Evolutionary conservation across 2,888 invertebrate genomes (phyloP), one percentile per base, ranked within the genome.

Genomic region (Lasioglossum leucozonium): DNA sequence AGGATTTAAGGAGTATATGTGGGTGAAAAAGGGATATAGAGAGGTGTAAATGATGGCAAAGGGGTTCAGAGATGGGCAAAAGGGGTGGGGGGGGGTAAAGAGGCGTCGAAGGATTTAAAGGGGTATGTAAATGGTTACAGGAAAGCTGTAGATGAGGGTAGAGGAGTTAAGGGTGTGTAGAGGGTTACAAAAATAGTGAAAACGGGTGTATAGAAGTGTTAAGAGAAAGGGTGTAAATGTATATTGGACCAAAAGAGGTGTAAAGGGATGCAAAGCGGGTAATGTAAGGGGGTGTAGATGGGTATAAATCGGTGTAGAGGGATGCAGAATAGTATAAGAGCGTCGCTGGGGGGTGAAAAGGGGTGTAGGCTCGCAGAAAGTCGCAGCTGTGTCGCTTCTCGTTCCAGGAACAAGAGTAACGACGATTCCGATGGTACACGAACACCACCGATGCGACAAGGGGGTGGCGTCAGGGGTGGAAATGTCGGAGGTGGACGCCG

Each of bases 401-500:
- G n/a, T n/a, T 55, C 22, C 4, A n/a, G 11, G n/a, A 11, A 55
- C 55, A 11, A n/a, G 55, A 11, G n/a, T 55, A n/a, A 55, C 55
- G 55, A 55, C 55, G n/a, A n/a, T 55, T 55, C 11, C 55, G 55
- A 55, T 55, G 55, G n/a, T 55, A 55, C 51, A 51, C n/a, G 51
- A 51, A 55, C 55, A 55, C n/a, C 55, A 55, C n/a, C n/a, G n/a
- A 55, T n/a, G 55, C 55, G 55, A 55, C n/a, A n/a, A n/a, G 4
- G 55, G 55, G 62, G 16, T 30, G 62, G 6, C 5, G 30, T 30
- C 16, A 6, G 18, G 18, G 34, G 34, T 30, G 65, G 34, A 34
- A 34, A 65, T 34, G 65, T 30, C 65, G 65, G 65, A 62, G 62
- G 62, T 62, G 62, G 30, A 62, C 65, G 73, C 22, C 34, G 73